A percentile compares a stretch with the other conserved stretches of the same genome.
These are phyloP conservation scores for Serinus canaria DNA, from an alignment of 2,113 vertebrate species.

Conservation along the genomic window DNA sequence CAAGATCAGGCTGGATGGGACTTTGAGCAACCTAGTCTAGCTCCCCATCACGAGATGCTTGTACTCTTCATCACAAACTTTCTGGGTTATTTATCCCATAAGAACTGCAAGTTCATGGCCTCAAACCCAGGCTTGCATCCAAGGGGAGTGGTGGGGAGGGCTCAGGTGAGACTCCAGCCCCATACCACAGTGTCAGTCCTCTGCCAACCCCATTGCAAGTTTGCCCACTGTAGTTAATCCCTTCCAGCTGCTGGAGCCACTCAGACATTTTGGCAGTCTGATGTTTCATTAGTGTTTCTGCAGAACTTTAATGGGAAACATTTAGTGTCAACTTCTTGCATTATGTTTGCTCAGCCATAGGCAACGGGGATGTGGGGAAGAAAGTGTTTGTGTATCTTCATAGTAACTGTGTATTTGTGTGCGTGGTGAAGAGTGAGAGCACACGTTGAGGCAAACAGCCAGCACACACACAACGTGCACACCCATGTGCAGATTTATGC, in stretches of 20 bases:
- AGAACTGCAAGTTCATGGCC: neutral
- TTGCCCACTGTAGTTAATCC: neutral
- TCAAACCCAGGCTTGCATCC: neutral
- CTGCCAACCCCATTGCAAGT: neutral
- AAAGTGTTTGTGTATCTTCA: neutral
- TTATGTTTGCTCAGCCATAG: neutral
- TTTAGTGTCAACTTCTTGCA: neutral
- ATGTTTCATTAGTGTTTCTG: neutral
- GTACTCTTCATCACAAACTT: neutral
- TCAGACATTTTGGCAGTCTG: neutral
- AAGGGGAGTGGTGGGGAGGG: neutral
- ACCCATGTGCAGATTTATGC: accelerated
- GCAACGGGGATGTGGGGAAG: neutral
- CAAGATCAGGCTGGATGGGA: neutral
- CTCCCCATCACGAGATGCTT: neutral
- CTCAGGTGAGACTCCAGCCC: neutral
- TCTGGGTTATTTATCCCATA: neutral
- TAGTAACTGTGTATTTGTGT: accelerated
- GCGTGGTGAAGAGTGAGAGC: neutral
- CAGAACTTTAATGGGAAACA: neutral
- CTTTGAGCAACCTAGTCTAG: neutral
- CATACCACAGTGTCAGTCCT: neutral
- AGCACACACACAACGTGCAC: accelerated
- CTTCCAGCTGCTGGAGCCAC: neutral
- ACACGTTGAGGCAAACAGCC: accelerated